A percentile compares a stretch with the other conserved stretches of the same genome.
Evolutionary conservation across 2,113 vertebrate genomes (phyloP).

Genomic region (Mobula birostris): DNA sequence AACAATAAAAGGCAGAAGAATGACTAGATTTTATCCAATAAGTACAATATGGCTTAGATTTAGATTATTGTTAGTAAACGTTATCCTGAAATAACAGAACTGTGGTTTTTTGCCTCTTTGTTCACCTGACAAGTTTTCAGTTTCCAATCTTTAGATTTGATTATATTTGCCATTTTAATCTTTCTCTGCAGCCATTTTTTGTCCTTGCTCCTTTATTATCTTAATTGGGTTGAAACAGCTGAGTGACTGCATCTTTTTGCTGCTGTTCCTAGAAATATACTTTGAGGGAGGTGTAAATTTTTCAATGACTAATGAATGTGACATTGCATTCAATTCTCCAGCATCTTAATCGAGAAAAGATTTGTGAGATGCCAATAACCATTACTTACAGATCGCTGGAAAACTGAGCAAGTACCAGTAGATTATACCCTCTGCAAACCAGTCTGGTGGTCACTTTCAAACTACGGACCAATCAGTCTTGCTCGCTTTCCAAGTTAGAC

Average conservation of each 20-base stretch:
- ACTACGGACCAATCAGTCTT: not conserved
- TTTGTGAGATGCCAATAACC: not conserved
- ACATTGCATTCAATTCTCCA: not conserved
- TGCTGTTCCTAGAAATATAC: not conserved
- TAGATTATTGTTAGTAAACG: not conserved
- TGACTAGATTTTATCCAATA: not conserved
- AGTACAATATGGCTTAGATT: not conserved
- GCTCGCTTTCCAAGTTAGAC: not conserved
- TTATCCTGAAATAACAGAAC: not conserved
- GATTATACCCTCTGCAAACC: not conserved
- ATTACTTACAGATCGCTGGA: not conserved
- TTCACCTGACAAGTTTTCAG: not conserved
- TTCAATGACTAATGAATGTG: not conserved
- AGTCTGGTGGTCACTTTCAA: not conserved
- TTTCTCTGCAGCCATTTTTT: not conserved
- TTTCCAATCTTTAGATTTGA: not conserved
- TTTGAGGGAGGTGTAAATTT: not conserved
- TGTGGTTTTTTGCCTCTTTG: not conserved
- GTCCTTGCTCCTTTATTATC: not conserved
- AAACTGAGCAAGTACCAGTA: not conserved
- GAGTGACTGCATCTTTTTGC: not conserved
- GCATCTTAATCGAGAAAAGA: not conserved
- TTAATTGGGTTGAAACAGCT: not conserved
- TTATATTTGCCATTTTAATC: not conserved
- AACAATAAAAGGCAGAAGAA: not conserved